These are phyloP conservation scores for Tinea trinotella DNA, from an alignment of 2,888 invertebrate species.

Conservation along the genomic window DNA sequence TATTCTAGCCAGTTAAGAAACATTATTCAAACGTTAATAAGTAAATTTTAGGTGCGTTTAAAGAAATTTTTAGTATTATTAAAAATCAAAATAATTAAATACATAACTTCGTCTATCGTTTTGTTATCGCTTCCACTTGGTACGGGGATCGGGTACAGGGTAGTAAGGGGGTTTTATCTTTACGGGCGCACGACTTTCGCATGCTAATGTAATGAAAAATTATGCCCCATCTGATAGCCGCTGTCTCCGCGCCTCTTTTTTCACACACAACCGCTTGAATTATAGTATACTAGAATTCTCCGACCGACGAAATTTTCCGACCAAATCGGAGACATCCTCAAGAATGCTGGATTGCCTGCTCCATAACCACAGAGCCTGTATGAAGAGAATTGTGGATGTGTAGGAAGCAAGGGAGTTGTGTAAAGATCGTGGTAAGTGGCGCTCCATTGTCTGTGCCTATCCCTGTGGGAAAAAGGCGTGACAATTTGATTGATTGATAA, in stretches of 20 bases:
- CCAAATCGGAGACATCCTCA: too few relatives aligned
- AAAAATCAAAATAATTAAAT: neutral
- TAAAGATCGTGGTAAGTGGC: too few relatives aligned
- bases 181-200: slow-evolving; percentile 60
- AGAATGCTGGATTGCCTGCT: too few relatives aligned
- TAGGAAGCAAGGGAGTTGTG: too few relatives aligned
- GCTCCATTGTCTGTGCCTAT: too few relatives aligned
- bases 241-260: slow-evolving; percentile 34
- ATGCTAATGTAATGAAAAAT: slow-evolving; percentile 73
- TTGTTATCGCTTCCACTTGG: slow-evolving; percentile 32
- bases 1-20: too few relatives aligned
- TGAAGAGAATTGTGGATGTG: too few relatives aligned
- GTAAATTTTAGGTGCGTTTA: neutral
- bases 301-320: too few relatives aligned
- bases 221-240: slow-evolving; percentile 57
- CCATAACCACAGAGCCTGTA: too few relatives aligned
- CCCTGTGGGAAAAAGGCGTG: too few relatives aligned
- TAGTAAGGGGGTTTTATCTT: slow-evolving; percentile 53
- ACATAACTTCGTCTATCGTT: slow-evolving; percentile 21
- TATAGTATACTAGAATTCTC: neutral
- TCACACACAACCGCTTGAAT: slow-evolving; percentile 8
- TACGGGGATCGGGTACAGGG: slow-evolving; percentile 36
- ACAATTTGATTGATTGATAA: too few relatives aligned
- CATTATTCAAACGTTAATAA: neutral
- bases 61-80: slow-evolving; percentile 23